Evolutionary conservation across 1,140 invertebrate species (phyloP).

Genomic region (Neodiprion pinetum): DNA sequence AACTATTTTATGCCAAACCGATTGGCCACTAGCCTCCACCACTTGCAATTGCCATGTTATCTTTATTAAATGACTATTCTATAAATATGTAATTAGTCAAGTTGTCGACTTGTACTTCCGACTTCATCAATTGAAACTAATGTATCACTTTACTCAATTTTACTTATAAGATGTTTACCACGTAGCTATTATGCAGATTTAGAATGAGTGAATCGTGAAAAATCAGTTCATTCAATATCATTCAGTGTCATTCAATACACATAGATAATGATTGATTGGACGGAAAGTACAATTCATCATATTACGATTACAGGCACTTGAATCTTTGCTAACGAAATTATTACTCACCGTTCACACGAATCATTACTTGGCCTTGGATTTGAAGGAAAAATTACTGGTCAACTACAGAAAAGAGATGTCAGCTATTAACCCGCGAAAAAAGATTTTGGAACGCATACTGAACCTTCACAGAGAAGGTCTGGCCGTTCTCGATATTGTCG

Average conservation of each 20-base stretch:
- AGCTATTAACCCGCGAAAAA: slow-evolving; percentile 61
- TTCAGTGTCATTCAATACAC: too few relatives aligned
- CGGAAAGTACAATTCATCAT: neutral
- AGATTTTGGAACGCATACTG: slow-evolving; percentile 68
- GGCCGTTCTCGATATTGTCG: slow-evolving; percentile 69
- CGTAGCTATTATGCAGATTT: too few relatives aligned
- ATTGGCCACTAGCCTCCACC: too few relatives aligned
- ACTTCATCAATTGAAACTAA: too few relatives aligned
- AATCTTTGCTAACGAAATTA: slow-evolving; percentile 67
- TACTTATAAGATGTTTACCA: too few relatives aligned
- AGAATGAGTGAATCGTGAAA: too few relatives aligned
- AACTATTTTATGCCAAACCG: slow-evolving; percentile 5
- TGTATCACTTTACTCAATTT: too few relatives aligned
- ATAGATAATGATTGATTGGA: too few relatives aligned
- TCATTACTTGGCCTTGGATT: slow-evolving; percentile 69
- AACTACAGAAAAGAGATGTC: slow-evolving; percentile 63
- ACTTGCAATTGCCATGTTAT: neutral
- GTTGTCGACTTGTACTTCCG: too few relatives aligned
- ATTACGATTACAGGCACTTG: slow-evolving; percentile 53
- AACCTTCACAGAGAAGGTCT: slow-evolving; percentile 72
- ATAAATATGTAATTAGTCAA: too few relatives aligned
- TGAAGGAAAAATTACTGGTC: slow-evolving; percentile 72
- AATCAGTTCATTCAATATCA: too few relatives aligned
- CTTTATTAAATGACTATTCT: slow-evolving; percentile 5
- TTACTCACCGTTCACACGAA: slow-evolving; percentile 66